phyloP scores from a whole-genome alignment of 37 sponge, comb jelly and placozoan species.

The Chondrosia reniformis region DNA sequence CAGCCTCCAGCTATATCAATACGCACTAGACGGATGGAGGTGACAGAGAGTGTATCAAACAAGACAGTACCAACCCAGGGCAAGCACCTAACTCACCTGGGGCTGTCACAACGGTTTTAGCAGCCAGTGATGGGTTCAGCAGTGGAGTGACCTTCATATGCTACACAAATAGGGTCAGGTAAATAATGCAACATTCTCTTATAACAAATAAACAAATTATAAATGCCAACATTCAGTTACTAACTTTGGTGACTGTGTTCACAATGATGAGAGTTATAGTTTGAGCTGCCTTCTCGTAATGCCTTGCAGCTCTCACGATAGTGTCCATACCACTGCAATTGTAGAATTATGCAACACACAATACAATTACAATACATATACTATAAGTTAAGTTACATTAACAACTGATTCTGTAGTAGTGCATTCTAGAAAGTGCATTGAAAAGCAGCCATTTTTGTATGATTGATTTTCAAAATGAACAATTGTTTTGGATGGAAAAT shows the following conservation, averaged over 20 bases:
- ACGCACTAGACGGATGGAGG: slow-evolving; percentile 33
- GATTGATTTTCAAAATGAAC: too few relatives aligned
- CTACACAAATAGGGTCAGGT: neutral
- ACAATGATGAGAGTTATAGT: slow-evolving; percentile 63
- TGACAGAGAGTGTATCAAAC: neutral
- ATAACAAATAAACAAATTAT: neutral
- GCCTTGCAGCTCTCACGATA: slow-evolving; percentile 79
- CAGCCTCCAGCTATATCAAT: slow-evolving; percentile 78
- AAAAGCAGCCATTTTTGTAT: too few relatives aligned
- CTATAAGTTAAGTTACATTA: too few relatives aligned
- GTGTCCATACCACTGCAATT: slow-evolving; percentile 48
- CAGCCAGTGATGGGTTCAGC: neutral
- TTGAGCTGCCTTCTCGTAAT: slow-evolving; percentile 86
- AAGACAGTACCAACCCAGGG: too few relatives aligned
- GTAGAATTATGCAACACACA: neutral
- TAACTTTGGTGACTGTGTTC: slow-evolving; percentile 49
- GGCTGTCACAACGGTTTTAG: slow-evolving; percentile 34
- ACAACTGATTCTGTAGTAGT: too few relatives aligned
- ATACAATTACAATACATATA: too few relatives aligned
- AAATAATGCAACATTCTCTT: neutral
- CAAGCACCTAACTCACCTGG: slow-evolving; percentile 44
- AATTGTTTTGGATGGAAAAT: too few relatives aligned
- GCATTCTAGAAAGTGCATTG: too few relatives aligned
- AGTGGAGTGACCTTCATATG: neutral
- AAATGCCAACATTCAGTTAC: slow-evolving; percentile 1